These are phyloP conservation scores for Heliconius charithonia DNA, from an alignment of 2,888 invertebrate genomes.

Conservation along the genomic window DNA sequence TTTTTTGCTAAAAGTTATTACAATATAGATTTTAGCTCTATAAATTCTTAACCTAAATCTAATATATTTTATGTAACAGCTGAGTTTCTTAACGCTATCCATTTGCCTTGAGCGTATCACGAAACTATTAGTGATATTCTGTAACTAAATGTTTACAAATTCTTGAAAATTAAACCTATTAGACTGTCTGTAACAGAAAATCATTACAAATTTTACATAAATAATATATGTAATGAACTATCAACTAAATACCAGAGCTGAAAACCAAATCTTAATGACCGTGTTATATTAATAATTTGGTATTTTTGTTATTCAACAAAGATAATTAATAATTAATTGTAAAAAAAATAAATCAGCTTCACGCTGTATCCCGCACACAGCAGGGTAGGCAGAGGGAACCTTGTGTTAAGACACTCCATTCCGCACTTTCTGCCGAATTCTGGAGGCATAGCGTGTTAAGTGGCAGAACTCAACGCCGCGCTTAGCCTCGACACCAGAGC, in stretches of 20 bases:
- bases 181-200: neutral
- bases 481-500: too few relatives aligned
- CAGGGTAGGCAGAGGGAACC: too few relatives aligned
- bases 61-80: neutral
- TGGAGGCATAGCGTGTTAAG: too few relatives aligned
- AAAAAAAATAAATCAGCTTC: too few relatives aligned
- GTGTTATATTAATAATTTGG: neutral
- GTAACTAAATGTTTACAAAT: constrained; percentile 1
- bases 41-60: constrained; percentile 13
- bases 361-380: too few relatives aligned
- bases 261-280: too few relatives aligned
- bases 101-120: constrained; percentile 18
- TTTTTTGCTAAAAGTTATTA: too few relatives aligned
- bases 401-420: too few relatives aligned
- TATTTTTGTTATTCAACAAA: neutral
- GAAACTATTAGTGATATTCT: constrained; percentile 7
- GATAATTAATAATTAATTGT: neutral
- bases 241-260: too few relatives aligned
- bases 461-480: too few relatives aligned
- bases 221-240: neutral
- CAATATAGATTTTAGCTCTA: neutral
- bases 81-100: constrained; percentile 5
- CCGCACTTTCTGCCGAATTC: too few relatives aligned
- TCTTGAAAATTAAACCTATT: neutral
- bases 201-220: neutral